A percentile compares a stretch with the other conserved stretches of the same genome.
Conservation (phyloP, 2,797 vertebrate species). For the Ataeniobius toweri region DNA sequence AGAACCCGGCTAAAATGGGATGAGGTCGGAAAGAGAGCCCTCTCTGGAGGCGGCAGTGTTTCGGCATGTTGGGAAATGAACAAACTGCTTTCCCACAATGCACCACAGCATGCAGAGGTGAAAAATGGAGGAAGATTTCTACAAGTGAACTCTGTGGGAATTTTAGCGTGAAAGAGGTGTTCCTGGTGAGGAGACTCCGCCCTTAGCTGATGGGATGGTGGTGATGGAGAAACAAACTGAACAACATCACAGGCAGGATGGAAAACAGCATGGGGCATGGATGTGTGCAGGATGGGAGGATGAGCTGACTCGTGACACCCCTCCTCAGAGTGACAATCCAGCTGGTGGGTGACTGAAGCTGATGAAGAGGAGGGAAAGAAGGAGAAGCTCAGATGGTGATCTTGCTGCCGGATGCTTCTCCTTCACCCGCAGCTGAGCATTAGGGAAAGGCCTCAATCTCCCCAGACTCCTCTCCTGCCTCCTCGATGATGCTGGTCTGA, state of each 20-base stretch:
- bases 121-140: slow-evolving; percentile 54
- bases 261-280: slow-evolving; percentile 30
- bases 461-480: slow-evolving; percentile 70
- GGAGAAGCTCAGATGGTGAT: slow-evolving; percentile 82
- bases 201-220: slow-evolving; percentile 25
- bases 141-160: slow-evolving; percentile 20
- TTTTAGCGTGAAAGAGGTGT: slow-evolving; percentile 39
- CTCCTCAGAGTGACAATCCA: slow-evolving; percentile 50
- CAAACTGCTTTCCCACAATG: slow-evolving; percentile 68
- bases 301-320: slow-evolving; percentile 47
- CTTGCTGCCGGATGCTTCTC: slow-evolving; percentile 74
- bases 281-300: slow-evolving; percentile 39
- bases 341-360: slow-evolving; percentile 48
- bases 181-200: slow-evolving; percentile 44
- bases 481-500: slow-evolving; percentile 80
- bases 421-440: slow-evolving; percentile 52
- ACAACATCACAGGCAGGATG: slow-evolving; percentile 65
- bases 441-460: slow-evolving; percentile 58
- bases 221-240: slow-evolving; percentile 48
- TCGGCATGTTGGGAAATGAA: slow-evolving; percentile 51
- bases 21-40: slow-evolving; percentile 47
- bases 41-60: slow-evolving; percentile 32
- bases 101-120: slow-evolving; percentile 58
- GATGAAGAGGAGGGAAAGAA: slow-evolving; percentile 33
- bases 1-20: slow-evolving; percentile 51